A percentile compares a stretch with the other conserved stretches of the same genome.
phyloP scores from a whole-genome alignment of 2,113 vertebrate genomes.

The Paratilapia polleni region DNA sequence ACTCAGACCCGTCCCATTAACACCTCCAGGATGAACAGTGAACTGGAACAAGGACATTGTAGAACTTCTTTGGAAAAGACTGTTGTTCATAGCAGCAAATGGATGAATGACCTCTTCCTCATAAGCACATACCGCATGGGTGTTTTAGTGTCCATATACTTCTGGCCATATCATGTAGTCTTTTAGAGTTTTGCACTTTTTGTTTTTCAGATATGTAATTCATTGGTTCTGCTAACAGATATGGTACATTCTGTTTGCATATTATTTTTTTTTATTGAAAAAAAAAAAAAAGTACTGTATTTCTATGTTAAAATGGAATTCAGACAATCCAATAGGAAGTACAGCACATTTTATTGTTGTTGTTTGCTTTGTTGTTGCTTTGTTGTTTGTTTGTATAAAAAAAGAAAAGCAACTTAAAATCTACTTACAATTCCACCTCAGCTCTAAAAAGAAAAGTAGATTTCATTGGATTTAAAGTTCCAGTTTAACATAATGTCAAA shows the following conservation, averaged over 20 bases:
- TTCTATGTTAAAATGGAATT: too few relatives aligned
- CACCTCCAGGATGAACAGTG: not conserved
- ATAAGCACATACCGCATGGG: not conserved
- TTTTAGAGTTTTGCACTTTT: not conserved
- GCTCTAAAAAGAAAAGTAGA: not conserved
- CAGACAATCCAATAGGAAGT: too few relatives aligned
- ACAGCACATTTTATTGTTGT: too few relatives aligned
- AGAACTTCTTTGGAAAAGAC: not conserved
- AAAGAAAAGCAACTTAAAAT: not conserved
- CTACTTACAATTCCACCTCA: not conserved
- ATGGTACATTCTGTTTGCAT: not conserved
- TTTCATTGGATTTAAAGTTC: not conserved
- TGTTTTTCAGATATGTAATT: not conserved
- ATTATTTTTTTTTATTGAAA: too few relatives aligned
- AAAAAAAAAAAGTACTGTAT: too few relatives aligned
- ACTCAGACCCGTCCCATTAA: not conserved
- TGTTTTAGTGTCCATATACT: not conserved
- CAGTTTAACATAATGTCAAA: not conserved
- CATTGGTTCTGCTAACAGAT: too few relatives aligned
- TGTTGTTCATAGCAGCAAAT: not conserved
- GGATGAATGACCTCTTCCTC: not conserved
- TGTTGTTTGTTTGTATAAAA: too few relatives aligned
- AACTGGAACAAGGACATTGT: not conserved
- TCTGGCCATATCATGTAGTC: too few relatives aligned
- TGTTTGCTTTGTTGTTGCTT: too few relatives aligned